Conservation (phyloP, 2,113 vertebrate species). For the Pipra filicauda region DNA sequence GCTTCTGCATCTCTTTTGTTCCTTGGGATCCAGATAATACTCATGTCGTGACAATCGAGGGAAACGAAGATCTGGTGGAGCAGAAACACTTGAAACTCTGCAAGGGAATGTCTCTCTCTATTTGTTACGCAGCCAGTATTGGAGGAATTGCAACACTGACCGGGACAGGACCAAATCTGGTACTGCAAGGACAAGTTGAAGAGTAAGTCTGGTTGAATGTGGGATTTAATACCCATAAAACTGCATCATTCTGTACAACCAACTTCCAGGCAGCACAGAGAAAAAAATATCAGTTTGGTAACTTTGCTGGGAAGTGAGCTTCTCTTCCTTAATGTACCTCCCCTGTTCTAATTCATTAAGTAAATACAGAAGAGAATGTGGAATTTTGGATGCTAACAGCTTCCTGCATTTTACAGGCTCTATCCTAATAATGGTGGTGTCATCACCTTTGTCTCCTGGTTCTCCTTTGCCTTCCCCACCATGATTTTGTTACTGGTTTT, state of each 20-base stretch:
- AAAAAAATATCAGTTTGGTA: background rate
- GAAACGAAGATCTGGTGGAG: background rate
- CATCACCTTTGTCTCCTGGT: constrained; percentile 94
- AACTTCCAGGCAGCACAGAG: background rate
- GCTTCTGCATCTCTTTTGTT: background rate
- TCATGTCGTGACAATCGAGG: background rate
- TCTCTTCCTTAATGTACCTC: background rate
- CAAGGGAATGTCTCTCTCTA: constrained; percentile 86
- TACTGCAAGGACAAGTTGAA: constrained; percentile 89
- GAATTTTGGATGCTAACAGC: background rate
- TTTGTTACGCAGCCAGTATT: constrained; percentile 92
- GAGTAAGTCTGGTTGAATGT: constrained; percentile 73
- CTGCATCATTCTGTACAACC: background rate
- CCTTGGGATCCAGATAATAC: constrained; percentile 33
- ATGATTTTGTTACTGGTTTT: constrained; percentile 81
- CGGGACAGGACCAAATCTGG: constrained; percentile 89
- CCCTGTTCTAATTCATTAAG: background rate
- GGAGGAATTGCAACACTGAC: constrained; percentile 93
- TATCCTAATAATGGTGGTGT: constrained; percentile 71
- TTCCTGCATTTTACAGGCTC: constrained; percentile 68
- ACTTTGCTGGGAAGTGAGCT: background rate
- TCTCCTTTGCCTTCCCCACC: constrained; percentile 87
- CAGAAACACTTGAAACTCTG: constrained; percentile 71
- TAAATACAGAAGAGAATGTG: background rate
- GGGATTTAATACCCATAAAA: background rate